Conservation (phyloP, 2,888 invertebrate genomes). For the Drosophila pseudotakahashii region DNA sequence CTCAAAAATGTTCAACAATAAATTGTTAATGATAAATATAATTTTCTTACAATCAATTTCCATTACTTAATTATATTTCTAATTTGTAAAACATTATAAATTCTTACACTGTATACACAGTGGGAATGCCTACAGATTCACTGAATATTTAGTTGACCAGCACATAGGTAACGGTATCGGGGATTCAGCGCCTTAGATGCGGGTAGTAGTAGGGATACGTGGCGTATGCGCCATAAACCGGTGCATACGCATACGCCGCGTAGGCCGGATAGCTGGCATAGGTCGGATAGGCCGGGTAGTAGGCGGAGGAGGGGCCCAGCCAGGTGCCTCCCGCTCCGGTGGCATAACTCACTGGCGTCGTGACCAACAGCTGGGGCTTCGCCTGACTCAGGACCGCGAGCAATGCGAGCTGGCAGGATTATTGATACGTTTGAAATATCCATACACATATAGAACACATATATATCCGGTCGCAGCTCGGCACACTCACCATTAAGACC, state of each 20-base stretch:
- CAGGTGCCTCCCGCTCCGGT: slow-evolving; percentile 54
- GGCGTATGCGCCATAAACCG: slow-evolving; percentile 69
- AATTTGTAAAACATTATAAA: no score
- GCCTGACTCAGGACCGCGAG: slow-evolving; percentile 39
- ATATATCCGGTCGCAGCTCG: not conserved
- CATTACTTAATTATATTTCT: not conserved
- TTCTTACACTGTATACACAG: not conserved
- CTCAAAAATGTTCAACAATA: not conserved
- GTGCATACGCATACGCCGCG: slow-evolving; percentile 67
- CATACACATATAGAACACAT: not conserved
- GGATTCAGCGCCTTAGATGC: slow-evolving; percentile 62
- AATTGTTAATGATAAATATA: not conserved
- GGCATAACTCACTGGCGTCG: slow-evolving; percentile 67
- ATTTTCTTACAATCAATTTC: not conserved
- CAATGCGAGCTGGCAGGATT: slow-evolving; percentile 53
- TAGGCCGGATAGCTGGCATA: slow-evolving; percentile 71
- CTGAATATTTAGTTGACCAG: not conserved
- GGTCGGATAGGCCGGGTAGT: slow-evolving; percentile 46
- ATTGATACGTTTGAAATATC: slow-evolving; percentile 34
- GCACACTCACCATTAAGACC: slow-evolving; percentile 61
- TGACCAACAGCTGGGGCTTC: slow-evolving; percentile 66
- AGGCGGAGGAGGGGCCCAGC: slow-evolving; percentile 38
- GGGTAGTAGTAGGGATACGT: slow-evolving; percentile 71
- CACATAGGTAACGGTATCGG: not conserved
- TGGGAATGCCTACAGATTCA: not conserved